These are phyloP conservation scores for Apoderus coryli DNA, from an alignment of 2,888 invertebrate species.

Conservation along the genomic window DNA sequence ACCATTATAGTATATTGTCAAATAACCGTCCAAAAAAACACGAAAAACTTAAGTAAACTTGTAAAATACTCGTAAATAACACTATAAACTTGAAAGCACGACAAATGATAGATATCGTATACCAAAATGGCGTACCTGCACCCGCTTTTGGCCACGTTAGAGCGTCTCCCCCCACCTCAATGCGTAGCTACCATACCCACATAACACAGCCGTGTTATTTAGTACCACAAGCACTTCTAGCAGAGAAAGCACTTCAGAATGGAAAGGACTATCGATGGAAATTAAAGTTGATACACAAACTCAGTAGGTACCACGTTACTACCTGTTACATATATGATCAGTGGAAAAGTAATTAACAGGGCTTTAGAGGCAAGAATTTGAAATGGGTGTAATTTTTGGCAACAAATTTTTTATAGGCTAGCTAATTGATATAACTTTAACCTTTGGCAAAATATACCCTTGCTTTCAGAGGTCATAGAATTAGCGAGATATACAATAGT, in stretches of 20 bases:
- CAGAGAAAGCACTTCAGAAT: constrained; percentile 14
- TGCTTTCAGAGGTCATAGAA: constrained; percentile 14
- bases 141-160: no score
- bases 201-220: no score
- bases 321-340: constrained; percentile 6
- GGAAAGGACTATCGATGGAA: constrained; percentile 16
- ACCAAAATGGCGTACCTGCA: no score
- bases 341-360: constrained; percentile 17
- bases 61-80: no score
- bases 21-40: no score
- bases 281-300: constrained; percentile 10
- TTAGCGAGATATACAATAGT: constrained; percentile 12
- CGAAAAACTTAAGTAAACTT: no score
- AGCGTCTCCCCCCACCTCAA: no score
- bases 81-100: no score
- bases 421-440: constrained; percentile 15
- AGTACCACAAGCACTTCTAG: constrained; percentile 7
- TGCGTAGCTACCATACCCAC: no score
- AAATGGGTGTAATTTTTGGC: constrained; percentile 15
- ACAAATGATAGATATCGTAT: no score
- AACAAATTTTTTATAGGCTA: constrained; percentile 13
- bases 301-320: constrained; percentile 4
- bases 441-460: constrained; percentile 14
- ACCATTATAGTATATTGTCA: no score
- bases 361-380: constrained; percentile 13